Evolutionary conservation across 1,140 invertebrate genomes (phyloP).

Genomic region (Teleogryllus occipitalis): DNA sequence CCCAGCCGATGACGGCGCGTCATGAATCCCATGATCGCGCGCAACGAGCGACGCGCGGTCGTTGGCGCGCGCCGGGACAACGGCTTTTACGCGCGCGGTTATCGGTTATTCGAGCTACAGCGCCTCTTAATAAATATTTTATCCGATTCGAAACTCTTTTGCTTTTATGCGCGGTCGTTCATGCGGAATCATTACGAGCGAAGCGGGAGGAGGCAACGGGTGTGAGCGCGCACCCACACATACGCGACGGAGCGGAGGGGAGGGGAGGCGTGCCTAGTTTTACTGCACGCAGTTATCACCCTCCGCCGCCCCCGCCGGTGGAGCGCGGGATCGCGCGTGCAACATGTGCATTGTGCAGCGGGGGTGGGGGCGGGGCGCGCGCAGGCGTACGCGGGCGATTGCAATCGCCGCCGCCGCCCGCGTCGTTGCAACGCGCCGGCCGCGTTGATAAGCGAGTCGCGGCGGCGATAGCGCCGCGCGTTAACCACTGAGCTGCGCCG

Average conservation of each 20-base stretch:
- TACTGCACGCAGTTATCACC: too few relatives aligned
- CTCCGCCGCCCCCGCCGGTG: too few relatives aligned
- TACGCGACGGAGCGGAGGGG: too few relatives aligned
- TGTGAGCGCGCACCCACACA: too few relatives aligned
- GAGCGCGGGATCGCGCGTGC: too few relatives aligned
- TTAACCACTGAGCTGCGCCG: background rate
- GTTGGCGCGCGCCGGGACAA: background rate
- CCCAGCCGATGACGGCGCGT: background rate
- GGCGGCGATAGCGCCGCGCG: background rate
- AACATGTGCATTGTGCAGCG: background rate
- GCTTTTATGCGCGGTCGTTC: background rate
- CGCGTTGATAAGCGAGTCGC: background rate
- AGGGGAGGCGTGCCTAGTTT: too few relatives aligned
- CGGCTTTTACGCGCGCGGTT: background rate
- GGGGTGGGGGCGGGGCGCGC: too few relatives aligned
- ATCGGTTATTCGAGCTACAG: background rate
- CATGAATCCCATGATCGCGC: background rate
- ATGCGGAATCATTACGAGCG: background rate
- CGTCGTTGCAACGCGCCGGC: background rate
- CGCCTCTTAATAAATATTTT: conserved; percentile 1
- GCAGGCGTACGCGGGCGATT: background rate
- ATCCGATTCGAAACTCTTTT: background rate
- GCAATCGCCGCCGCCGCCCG: background rate
- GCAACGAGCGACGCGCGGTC: background rate
- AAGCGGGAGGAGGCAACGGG: too few relatives aligned